phyloP scores from a whole-genome alignment of 2,797 vertebrate species.

The Cygnus olor region DNA sequence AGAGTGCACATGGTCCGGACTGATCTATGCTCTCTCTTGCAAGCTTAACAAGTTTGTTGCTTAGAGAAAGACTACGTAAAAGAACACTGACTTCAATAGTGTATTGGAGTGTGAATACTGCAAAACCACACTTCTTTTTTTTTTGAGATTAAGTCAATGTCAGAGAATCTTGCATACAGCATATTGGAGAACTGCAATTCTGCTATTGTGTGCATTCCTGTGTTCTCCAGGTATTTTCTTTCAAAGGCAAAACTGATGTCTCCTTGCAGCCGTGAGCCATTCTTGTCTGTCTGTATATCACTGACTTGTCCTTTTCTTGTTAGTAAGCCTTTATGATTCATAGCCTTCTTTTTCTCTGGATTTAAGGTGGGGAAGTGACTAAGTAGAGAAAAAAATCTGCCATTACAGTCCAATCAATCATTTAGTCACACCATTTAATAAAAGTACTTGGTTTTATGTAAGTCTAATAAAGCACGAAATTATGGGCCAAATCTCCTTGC shows the following conservation, averaged over 20 bases:
- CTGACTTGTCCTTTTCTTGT: neutral
- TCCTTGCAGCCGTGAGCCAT: neutral
- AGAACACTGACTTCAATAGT: neutral
- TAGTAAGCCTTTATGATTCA: neutral
- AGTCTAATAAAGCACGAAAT: neutral
- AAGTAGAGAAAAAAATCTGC: constrained; percentile 7
- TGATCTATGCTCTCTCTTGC: neutral
- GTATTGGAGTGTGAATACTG: neutral
- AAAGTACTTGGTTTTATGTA: neutral
- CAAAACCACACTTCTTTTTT: neutral
- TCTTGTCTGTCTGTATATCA: neutral
- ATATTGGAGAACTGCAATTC: neutral
- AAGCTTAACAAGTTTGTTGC: neutral
- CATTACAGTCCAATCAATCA: neutral
- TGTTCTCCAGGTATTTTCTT: neutral
- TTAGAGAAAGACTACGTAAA: neutral
- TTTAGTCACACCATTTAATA: neutral
- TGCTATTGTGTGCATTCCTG: neutral
- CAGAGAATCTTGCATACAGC: neutral
- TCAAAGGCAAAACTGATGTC: neutral
- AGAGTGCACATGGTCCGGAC: fast-evolving
- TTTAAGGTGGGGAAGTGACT: neutral
- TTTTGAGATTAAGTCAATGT: neutral
- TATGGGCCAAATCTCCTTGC: neutral
- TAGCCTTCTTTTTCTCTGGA: neutral